Percentiles rank a stretch among this genome's conserved stretches.
Evolutionary conservation across 2,888 invertebrate species (phyloP).

Genomic region (Thymelicus acteon): DNA sequence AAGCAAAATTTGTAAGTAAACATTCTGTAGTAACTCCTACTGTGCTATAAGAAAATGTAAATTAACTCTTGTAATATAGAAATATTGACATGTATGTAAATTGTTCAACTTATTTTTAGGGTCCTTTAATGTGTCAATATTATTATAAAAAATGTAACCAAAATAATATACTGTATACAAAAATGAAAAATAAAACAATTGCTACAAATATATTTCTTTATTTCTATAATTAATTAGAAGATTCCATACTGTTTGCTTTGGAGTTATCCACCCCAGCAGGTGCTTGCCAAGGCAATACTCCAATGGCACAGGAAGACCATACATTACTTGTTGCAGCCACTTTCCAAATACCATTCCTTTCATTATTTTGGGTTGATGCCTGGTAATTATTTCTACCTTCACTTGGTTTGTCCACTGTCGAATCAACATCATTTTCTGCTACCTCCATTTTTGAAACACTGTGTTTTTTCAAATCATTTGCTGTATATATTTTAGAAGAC

Average conservation of each 20-base stretch:
- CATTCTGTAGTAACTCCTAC: background rate
- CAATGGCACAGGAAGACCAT: constrained; percentile 81
- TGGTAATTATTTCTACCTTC: constrained; percentile 37
- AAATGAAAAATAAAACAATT: constrained; percentile 66
- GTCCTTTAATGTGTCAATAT: constrained; percentile 79
- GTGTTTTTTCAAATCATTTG: constrained; percentile 65
- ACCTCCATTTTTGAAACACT: background rate
- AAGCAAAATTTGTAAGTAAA: constrained; percentile 4
- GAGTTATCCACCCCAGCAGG: background rate
- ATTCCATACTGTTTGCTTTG: constrained; percentile 24
- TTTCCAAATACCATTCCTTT: constrained; percentile 62
- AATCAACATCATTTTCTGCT: background rate
- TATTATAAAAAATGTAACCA: constrained; percentile 74
- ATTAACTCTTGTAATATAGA: constrained; percentile 73
- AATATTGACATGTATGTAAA: constrained; percentile 77
- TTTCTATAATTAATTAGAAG: constrained; percentile 45
- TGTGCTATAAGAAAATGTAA: constrained; percentile 42
- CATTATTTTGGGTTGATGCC: constrained; percentile 29
- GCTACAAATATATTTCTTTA: constrained; percentile 63
- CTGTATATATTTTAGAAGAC: constrained; percentile 68
- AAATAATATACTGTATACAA: constrained; percentile 81
- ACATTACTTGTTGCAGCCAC: constrained; percentile 56
- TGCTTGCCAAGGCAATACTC: constrained; percentile 76
- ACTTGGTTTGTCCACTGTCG: constrained; percentile 35
- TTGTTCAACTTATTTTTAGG: constrained; percentile 80